Conservation (phyloP, 2,888 invertebrate genomes). For the Chrysina gloriosa region DNA sequence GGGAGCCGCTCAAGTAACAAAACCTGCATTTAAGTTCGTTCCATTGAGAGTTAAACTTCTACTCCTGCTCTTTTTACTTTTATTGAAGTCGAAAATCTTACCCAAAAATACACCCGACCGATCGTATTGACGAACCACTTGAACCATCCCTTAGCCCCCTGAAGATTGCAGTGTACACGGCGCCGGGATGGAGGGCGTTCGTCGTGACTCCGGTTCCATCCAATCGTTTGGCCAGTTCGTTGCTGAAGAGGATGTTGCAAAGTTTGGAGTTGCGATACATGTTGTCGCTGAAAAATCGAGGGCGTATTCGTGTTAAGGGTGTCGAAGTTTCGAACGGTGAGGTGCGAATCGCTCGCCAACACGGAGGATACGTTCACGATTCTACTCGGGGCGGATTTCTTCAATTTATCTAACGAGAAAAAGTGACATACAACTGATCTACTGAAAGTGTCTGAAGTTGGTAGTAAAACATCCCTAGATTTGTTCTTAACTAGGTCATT, state of each 20-base stretch:
- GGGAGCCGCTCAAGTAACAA: too few relatives aligned
- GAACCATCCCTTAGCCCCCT: too few relatives aligned
- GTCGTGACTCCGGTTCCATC: constrained; percentile 49
- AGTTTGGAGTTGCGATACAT: constrained; percentile 50
- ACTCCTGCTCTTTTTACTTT: too few relatives aligned
- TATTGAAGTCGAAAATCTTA: too few relatives aligned
- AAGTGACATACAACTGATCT: too few relatives aligned
- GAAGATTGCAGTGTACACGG: constrained; percentile 40
- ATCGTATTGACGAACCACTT: too few relatives aligned
- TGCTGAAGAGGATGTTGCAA: constrained; percentile 53
- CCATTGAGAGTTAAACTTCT: too few relatives aligned
- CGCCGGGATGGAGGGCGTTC: constrained; percentile 56
- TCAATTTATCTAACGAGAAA: constrained; percentile 69
- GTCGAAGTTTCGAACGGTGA: background rate
- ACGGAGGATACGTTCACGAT: constrained; percentile 56
- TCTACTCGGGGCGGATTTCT: constrained; percentile 53
- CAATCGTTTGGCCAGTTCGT: constrained; percentile 50
- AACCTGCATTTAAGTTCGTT: too few relatives aligned
- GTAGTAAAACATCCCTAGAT: too few relatives aligned
- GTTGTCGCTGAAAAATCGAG: background rate
- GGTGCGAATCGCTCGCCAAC: background rate
- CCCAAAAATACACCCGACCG: too few relatives aligned
- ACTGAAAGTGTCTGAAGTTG: too few relatives aligned
- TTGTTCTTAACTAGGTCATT: too few relatives aligned
- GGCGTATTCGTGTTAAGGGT: background rate